phyloP scores from a whole-genome alignment of 1,140 invertebrate genomes.

The Drosophila pallidifrons region DNA sequence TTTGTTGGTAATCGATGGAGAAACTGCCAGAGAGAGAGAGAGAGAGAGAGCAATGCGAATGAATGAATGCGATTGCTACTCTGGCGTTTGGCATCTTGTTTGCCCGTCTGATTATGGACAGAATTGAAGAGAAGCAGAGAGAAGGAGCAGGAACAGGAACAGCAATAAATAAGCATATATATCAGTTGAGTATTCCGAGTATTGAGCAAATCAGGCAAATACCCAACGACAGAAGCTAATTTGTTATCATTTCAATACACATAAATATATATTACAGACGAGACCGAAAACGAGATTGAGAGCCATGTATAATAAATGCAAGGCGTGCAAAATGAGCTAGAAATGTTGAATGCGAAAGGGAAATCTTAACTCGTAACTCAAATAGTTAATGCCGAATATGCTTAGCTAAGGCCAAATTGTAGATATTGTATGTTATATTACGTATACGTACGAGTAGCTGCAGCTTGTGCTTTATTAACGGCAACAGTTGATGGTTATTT shows the following conservation, averaged over 20 bases:
- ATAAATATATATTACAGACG: slow-evolving; percentile 10
- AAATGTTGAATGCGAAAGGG: slow-evolving; percentile 53
- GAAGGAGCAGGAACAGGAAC: background rate
- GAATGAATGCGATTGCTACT: slow-evolving; percentile 3
- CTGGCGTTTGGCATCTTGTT: slow-evolving; percentile 48
- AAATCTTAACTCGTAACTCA: slow-evolving; percentile 57
- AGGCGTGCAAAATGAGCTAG: slow-evolving; percentile 50
- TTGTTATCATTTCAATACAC: slow-evolving; percentile 59
- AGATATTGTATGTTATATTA: background rate
- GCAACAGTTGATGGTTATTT: slow-evolving; percentile 66
- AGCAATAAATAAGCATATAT: slow-evolving; percentile 65
- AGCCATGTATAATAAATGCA: slow-evolving; percentile 58
- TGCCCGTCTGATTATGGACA: slow-evolving; percentile 63
- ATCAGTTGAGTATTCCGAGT: slow-evolving; percentile 44
- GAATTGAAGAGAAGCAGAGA: background rate
- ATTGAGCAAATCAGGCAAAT: slow-evolving; percentile 59
- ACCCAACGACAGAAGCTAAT: slow-evolving; percentile 60
- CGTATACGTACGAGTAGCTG: background rate
- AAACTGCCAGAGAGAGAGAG: slow-evolving; percentile 1
- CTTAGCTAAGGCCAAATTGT: slow-evolving; percentile 19
- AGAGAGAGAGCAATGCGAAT: background rate
- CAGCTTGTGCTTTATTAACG: slow-evolving; percentile 60
- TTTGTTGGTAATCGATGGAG: slow-evolving; percentile 74
- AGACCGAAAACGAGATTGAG: no score
- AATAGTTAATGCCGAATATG: slow-evolving; percentile 38